These are phyloP conservation scores for Oreochromis aureus DNA, from an alignment of 2,113 vertebrate species.

Conservation along the genomic window DNA sequence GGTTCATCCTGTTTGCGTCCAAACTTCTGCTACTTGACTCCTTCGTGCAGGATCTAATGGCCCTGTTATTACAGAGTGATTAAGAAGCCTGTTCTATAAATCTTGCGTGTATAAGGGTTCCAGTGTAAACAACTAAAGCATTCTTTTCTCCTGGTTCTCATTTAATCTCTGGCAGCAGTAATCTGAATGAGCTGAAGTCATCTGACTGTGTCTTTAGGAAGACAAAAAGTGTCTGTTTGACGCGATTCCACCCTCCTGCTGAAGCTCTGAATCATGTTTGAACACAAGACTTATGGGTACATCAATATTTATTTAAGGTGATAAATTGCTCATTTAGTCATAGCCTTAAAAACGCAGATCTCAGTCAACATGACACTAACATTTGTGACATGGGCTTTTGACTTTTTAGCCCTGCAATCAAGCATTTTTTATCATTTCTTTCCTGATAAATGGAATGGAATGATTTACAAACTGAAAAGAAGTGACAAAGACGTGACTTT, in stretches of 20 bases:
- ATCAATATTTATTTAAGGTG: not conserved
- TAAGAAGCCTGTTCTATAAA: not conserved
- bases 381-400: not conserved
- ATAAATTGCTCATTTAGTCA: not conserved
- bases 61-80: not conserved
- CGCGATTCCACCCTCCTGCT: not conserved
- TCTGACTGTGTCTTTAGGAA: not conserved
- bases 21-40: not conserved
- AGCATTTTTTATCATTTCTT: not conserved
- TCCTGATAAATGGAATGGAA: not conserved
- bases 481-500: not conserved
- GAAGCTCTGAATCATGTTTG: not conserved
- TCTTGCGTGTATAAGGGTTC: not conserved
- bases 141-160: not conserved
- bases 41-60: not conserved
- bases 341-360: not conserved
- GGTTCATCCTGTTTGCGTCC: not conserved
- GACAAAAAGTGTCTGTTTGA: not conserved
- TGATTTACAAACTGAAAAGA: not conserved
- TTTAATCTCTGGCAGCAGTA: not conserved
- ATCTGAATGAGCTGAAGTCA: not conserved
- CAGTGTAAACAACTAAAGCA: not conserved
- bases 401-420: not conserved
- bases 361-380: not conserved
- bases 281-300: not conserved